Evolutionary conservation across 1,140 invertebrate species (phyloP).

Genomic region (Polypedilum vanderplanki): DNA sequence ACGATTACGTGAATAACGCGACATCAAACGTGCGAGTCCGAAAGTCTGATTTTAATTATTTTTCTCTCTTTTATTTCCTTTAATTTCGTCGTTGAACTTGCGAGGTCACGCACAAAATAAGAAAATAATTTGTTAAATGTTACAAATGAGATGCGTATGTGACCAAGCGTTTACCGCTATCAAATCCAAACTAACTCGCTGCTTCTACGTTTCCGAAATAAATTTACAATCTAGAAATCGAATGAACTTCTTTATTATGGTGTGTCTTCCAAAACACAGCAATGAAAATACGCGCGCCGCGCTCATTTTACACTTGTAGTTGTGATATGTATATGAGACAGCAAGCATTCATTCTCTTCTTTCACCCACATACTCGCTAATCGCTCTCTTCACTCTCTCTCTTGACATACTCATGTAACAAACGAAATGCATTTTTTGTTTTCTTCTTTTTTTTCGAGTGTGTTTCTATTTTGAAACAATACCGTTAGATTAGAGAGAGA

Average conservation of each 20-base stretch:
- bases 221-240: slow-evolving; percentile 21
- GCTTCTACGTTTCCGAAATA: not conserved
- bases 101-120: not conserved
- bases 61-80: not conserved
- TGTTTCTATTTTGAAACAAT: not conserved
- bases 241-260: slow-evolving; percentile 7
- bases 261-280: slow-evolving; percentile 14
- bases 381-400: too few species aligned
- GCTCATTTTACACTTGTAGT: not conserved
- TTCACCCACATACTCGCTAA: too few species aligned
- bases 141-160: not conserved
- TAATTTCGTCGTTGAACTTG: not conserved
- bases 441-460: not conserved
- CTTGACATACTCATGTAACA: too few species aligned
- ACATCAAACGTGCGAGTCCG: not conserved
- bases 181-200: not conserved
- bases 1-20: not conserved
- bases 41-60: not conserved
- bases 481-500: not conserved
- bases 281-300: not conserved
- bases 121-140: slow-evolving; percentile 1
- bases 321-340: too few species aligned
- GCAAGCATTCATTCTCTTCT: too few species aligned
- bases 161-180: slow-evolving; percentile 22
- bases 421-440: too few species aligned